Percentiles rank a stretch among this genome's conserved stretches.
phyloP scores from a whole-genome alignment of 2,113 vertebrate genomes.

The Megaleporinus macrocephalus region DNA sequence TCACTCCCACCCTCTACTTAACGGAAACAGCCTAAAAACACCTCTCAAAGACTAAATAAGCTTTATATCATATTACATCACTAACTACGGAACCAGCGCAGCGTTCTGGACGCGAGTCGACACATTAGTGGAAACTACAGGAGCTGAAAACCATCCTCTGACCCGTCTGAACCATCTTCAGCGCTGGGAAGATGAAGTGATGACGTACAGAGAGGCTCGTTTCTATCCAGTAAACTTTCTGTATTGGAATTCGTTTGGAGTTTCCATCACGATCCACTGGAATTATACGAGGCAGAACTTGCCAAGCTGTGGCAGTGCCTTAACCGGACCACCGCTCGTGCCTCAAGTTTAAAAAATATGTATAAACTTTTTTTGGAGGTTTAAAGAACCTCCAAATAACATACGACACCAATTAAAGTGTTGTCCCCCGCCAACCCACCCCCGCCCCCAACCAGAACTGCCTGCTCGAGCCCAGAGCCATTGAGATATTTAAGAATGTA shows the following conservation, averaged over 20 bases:
- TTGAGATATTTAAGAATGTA: background rate
- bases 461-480: background rate
- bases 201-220: background rate
- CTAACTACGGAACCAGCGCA: background rate
- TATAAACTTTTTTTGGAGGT: background rate
- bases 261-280: no score
- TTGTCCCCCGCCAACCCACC: no score
- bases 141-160: background rate
- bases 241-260: background rate
- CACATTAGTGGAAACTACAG: background rate
- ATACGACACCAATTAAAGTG: no score
- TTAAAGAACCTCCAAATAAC: background rate
- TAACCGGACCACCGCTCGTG: background rate
- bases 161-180: background rate
- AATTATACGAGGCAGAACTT: background rate
- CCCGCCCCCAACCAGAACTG: background rate
- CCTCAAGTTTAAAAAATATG: background rate
- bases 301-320: background rate
- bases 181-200: background rate
- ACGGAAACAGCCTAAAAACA: background rate
- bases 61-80: background rate
- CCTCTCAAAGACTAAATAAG: background rate
- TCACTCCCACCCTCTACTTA: background rate
- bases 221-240: background rate
- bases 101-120: background rate